A percentile compares a stretch with the other conserved stretches of the same genome.
Conservation (phyloP, 2,888 invertebrate genomes). For the Prosapia bicincta region DNA sequence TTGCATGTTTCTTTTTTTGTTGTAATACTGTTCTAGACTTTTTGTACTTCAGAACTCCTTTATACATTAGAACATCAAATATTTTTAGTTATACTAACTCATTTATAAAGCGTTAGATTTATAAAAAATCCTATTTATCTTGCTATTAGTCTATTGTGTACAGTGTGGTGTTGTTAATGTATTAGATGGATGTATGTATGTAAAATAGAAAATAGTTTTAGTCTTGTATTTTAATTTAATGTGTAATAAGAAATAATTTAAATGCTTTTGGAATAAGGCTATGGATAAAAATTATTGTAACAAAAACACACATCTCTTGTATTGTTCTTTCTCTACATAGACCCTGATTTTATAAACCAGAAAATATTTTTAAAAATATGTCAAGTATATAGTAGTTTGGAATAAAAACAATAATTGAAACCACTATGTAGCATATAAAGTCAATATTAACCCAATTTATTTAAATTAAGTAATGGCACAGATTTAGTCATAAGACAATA, state of each 20-base stretch:
- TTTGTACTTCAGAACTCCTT: neutral
- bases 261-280: neutral
- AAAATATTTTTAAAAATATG: no score
- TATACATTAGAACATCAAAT: neutral
- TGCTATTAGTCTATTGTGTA: neutral
- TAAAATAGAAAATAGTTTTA: neutral
- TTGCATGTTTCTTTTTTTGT: neutral
- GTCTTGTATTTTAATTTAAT: neutral
- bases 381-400: no score
- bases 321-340: neutral
- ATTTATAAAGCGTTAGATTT: no score
- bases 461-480: no score
- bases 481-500: no score
- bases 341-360: neutral
- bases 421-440: no score
- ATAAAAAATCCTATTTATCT: neutral
- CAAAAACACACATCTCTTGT: neutral
- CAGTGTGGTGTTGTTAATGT: neutral
- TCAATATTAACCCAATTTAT: no score
- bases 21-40: neutral
- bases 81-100: no score
- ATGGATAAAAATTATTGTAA: neutral
- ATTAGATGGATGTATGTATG: neutral
- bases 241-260: neutral
- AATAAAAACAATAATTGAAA: no score